Conservation (phyloP, 2,797 vertebrate genomes). For the Buphagus erythrorhynchus region DNA sequence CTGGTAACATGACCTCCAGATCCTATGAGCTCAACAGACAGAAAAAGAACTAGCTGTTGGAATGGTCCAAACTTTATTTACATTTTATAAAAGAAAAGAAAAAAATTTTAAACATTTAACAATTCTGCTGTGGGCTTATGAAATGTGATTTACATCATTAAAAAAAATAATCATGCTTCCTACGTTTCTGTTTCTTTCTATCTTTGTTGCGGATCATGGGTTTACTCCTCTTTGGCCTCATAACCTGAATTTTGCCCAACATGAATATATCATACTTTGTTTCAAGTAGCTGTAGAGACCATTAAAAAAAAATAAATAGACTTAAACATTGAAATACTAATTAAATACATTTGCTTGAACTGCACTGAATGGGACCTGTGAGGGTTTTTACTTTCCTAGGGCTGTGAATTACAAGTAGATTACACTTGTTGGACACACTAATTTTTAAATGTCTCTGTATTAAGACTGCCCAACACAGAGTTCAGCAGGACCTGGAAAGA, state of each 20-base stretch:
- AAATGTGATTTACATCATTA: neutral
- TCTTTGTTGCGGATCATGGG: neutral
- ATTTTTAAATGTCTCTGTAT: neutral
- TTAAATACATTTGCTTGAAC: neutral
- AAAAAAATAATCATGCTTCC: neutral
- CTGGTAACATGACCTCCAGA: constrained; percentile 61
- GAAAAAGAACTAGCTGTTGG: constrained; percentile 16
- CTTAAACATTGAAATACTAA: neutral
- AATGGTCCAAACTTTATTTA: constrained; percentile 47
- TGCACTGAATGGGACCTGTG: neutral
- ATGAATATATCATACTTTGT: neutral
- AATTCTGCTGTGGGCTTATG: neutral
- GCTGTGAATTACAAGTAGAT: neutral
- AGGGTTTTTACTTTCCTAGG: neutral
- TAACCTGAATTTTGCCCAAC: neutral
- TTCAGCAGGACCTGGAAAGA: fast-evolving
- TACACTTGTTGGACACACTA: neutral
- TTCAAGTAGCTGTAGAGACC: neutral
- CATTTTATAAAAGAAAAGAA: constrained; percentile 14
- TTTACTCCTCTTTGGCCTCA: neutral
- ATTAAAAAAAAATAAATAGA: neutral
- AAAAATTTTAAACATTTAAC: neutral
- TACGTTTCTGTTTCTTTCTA: neutral
- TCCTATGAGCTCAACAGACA: constrained; percentile 40
- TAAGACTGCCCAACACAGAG: neutral